Evolutionary conservation across 2,113 vertebrate genomes (phyloP).

Genomic region (Scomber scombrus): DNA sequence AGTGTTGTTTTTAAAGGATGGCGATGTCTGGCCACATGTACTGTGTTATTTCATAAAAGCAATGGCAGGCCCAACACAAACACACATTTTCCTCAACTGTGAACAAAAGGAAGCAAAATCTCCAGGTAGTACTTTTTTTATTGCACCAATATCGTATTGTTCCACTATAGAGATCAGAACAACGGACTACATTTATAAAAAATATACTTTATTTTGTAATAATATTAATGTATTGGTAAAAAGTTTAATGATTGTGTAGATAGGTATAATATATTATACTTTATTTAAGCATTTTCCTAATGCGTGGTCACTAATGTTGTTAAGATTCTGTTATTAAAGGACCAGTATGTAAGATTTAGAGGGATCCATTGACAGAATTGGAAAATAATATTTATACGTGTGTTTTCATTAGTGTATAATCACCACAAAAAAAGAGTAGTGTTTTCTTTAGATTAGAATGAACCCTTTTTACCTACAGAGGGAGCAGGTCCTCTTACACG

Average conservation of each 20-base stretch:
- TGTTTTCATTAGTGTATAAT: no score
- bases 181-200: not conserved
- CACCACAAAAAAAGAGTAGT: no score
- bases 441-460: no score
- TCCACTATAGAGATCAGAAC: not conserved
- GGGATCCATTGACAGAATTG: no score
- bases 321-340: no score
- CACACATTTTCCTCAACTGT: slow-evolving; percentile 43
- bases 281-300: no score
- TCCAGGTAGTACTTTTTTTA: slow-evolving; percentile 19
- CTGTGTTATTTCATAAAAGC: slow-evolving; percentile 58
- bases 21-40: slow-evolving; percentile 65
- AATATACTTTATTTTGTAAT: slow-evolving; percentile 2
- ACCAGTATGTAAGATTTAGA: no score
- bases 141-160: not conserved
- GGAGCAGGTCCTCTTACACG: no score
- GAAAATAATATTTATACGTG: no score
- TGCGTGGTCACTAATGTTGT: no score
- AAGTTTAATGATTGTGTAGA: not conserved
- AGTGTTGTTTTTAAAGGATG: slow-evolving; percentile 65
- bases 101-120: slow-evolving; percentile 51
- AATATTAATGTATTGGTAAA: not conserved
- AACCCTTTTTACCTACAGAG: no score
- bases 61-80: slow-evolving; percentile 53
- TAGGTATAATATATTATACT: no score